These are phyloP conservation scores for Cinclus mexicanus DNA, from an alignment of 2,113 vertebrate species.

Conservation along the genomic window DNA sequence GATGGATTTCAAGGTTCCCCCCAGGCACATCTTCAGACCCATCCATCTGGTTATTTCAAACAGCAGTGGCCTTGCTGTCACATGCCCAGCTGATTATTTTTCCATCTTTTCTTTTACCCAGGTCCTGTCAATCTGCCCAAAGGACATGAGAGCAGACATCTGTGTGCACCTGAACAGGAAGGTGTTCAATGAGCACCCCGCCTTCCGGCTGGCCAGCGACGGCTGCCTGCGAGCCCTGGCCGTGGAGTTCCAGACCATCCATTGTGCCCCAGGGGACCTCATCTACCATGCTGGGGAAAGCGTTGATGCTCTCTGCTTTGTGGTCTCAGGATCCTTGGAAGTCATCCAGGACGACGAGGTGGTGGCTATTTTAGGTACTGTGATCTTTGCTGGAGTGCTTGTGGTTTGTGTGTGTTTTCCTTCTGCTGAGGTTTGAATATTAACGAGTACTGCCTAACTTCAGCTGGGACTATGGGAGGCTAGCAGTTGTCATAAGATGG, in stretches of 20 bases:
- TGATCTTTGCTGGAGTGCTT: not conserved
- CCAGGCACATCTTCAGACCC: not conserved
- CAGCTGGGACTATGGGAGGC: not conserved
- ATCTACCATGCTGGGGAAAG: slow-evolving; percentile 96
- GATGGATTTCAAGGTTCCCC: not conserved
- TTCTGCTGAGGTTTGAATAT: not conserved
- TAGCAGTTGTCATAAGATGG: not conserved
- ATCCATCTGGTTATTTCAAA: not conserved
- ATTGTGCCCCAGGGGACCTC: slow-evolving; percentile 95
- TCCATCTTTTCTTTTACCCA: slow-evolving; percentile 40
- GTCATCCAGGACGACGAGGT: slow-evolving; percentile 99
- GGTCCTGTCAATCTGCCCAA: slow-evolving; percentile 96
- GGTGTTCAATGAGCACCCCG: slow-evolving; percentile 96
- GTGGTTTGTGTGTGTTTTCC: not conserved
- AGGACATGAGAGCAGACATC: slow-evolving; percentile 97
- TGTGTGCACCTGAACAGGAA: slow-evolving; percentile 96
- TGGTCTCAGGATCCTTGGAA: slow-evolving; percentile 95
- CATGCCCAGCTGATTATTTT: not conserved
- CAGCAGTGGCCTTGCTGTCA: fast-evolving
- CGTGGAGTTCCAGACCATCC: slow-evolving; percentile 94
- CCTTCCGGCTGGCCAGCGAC: slow-evolving; percentile 93
- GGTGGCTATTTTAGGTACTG: slow-evolving; percentile 95
- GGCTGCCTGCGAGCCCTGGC: slow-evolving; percentile 94
- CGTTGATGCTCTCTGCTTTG: slow-evolving; percentile 94
- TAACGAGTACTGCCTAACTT: not conserved